Evolutionary conservation across 2,888 invertebrate species (phyloP).

Genomic region (Gymnoscelis rufifasciata): DNA sequence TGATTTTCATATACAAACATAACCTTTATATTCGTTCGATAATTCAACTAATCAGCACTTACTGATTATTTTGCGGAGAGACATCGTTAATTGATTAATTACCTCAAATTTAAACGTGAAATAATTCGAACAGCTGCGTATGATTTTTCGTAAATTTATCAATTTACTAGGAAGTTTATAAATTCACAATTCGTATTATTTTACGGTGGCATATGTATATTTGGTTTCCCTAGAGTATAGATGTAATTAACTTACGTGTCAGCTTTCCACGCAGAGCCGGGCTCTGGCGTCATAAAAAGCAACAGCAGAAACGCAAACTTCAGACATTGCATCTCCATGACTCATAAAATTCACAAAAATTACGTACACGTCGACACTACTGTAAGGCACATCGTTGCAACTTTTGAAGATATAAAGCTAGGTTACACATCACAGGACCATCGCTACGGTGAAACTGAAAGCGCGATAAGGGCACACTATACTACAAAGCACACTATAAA

Average conservation of each 20-base stretch:
- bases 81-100: too few relatives aligned
- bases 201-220: too few relatives aligned
- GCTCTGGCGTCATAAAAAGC: constrained; percentile 56
- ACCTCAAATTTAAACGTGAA: too few relatives aligned
- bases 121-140: too few relatives aligned
- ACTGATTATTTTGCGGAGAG: too few relatives aligned
- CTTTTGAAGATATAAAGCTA: constrained; percentile 40
- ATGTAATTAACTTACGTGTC: constrained; percentile 46
- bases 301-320: constrained; percentile 49
- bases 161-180: too few relatives aligned
- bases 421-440: constrained; percentile 42
- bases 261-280: constrained; percentile 56
- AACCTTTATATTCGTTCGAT: too few relatives aligned
- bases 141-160: too few relatives aligned
- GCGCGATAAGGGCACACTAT: constrained; percentile 67
- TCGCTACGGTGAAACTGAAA: constrained; percentile 44
- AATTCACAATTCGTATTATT: too few relatives aligned
- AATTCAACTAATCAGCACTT: too few relatives aligned
- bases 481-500: constrained; percentile 56
- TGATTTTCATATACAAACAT: too few relatives aligned
- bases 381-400: constrained; percentile 68
- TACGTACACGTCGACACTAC: constrained; percentile 39
- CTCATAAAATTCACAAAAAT: constrained; percentile 45
- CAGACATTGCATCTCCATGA: constrained; percentile 59
- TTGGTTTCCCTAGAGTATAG: too few relatives aligned